Conservation (phyloP, 2,113 vertebrate genomes). For the Hemiprocne comata region DNA sequence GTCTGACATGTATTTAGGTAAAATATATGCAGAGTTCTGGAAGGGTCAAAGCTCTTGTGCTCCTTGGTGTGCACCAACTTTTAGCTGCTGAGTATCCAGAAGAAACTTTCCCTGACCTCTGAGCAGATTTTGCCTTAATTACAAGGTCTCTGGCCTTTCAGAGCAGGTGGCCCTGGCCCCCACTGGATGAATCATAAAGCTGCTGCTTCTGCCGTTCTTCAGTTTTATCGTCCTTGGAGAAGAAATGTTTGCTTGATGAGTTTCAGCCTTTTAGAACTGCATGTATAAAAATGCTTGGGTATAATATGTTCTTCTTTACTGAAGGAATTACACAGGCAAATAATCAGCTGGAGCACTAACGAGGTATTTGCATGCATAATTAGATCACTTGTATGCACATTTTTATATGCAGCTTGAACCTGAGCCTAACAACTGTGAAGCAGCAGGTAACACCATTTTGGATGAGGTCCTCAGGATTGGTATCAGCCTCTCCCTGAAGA, state of each 20-base stretch:
- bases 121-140: background rate
- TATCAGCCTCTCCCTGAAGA: background rate
- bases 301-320: background rate
- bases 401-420: background rate
- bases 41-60: background rate
- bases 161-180: background rate
- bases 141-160: background rate
- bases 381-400: background rate
- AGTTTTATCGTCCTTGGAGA: background rate
- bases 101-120: background rate
- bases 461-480: background rate
- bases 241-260: constrained; percentile 1
- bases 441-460: background rate
- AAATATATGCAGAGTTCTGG: constrained; percentile 3
- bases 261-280: background rate
- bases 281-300: background rate
- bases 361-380: constrained; percentile 24
- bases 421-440: background rate
- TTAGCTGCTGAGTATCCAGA: background rate
- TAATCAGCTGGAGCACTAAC: background rate
- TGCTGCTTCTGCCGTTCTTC: background rate
- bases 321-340: background rate
- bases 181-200: background rate
- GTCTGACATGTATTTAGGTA: background rate
- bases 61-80: background rate